Percentiles rank a stretch among this genome's conserved stretches.
These are phyloP conservation scores for Cancer borealis DNA, from an alignment of 2,888 invertebrate genomes.

Conservation along the genomic window DNA sequence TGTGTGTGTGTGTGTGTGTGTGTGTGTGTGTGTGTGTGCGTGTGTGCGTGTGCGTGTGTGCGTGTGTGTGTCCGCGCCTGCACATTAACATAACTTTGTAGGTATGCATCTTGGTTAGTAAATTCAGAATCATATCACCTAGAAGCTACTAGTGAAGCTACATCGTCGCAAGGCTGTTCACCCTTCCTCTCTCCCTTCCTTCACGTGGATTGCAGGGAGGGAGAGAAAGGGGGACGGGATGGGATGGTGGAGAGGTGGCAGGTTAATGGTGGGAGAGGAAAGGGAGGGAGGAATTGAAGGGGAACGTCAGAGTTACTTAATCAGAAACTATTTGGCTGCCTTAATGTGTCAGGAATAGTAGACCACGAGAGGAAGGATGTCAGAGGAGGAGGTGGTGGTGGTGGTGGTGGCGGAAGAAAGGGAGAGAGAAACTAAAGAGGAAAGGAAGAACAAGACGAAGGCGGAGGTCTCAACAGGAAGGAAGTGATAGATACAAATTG, in stretches of 20 bases:
- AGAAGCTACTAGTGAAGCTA: not conserved
- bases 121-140: not conserved
- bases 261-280: not conserved
- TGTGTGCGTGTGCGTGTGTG: constrained; percentile 41
- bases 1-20: constrained; percentile 46
- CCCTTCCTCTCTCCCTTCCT: not conserved
- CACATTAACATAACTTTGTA: not conserved
- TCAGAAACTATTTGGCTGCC: not conserved
- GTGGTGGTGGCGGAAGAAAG: not conserved
- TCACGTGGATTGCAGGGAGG: not conserved
- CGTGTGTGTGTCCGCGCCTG: not conserved
- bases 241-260: not conserved
- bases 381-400: too few relatives aligned
- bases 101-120: not conserved
- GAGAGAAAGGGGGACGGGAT: not conserved
- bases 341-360: not conserved
- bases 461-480: not conserved
- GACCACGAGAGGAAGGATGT: too few relatives aligned
- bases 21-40: constrained; percentile 51
- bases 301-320: not conserved
- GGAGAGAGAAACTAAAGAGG: not conserved
- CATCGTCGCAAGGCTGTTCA: not conserved
- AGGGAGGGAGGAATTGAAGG: not conserved
- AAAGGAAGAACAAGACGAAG: not conserved
- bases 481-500: not conserved